Base-by-base conservation (phyloP, 2,113 vertebrate genomes). In the Pachycephala philippinensis region DNA sequence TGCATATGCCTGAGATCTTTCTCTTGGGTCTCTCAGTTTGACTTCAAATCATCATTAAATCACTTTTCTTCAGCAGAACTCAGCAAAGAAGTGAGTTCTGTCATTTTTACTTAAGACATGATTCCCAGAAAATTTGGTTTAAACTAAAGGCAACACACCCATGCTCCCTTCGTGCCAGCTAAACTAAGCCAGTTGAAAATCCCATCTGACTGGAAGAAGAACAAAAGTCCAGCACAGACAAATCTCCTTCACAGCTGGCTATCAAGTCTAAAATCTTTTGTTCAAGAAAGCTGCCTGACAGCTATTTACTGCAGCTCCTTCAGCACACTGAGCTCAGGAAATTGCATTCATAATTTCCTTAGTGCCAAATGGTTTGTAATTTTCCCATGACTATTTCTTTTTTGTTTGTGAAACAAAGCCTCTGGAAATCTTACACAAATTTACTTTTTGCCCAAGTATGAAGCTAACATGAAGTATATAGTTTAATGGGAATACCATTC, bases 261-360 rank as follows among this genome's bases (percentile, higher is more conserved):
- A 91, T 83, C 54, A 9, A 27, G 4, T 35, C 56, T 57, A 22
- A 80, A 89, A 83, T 77, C 70, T 88, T 84, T 54, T 63, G 27
- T 84, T 76, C 3, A 2, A 54, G 68, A 92, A 66, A 70, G 68
- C 76, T 78, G 79, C 68, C 93, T 81, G 89, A 66, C 60, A 52
- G 79, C 79, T 90, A 56, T 90, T 94, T 89, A 57, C 50, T 94
- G 82, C 63, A 65, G 56, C 88, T 92, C 92, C 83, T 92, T 72
- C 88, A 84, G 89, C 87, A 70, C 87, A 71, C 44, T 61, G 60
- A 93, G 88, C 79, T 94, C 96, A 97, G 96, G 96, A 97, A 96
- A 97, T 96, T 75, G 82, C 90, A 78, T 75, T 94, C 96, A 94
- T 94, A 86, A 96, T 94, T 95, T 93, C 83, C 88, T 87, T 78